Base-by-base conservation (phyloP, 2,113 vertebrate genomes). In the Argyrosomus japonicus region DNA sequence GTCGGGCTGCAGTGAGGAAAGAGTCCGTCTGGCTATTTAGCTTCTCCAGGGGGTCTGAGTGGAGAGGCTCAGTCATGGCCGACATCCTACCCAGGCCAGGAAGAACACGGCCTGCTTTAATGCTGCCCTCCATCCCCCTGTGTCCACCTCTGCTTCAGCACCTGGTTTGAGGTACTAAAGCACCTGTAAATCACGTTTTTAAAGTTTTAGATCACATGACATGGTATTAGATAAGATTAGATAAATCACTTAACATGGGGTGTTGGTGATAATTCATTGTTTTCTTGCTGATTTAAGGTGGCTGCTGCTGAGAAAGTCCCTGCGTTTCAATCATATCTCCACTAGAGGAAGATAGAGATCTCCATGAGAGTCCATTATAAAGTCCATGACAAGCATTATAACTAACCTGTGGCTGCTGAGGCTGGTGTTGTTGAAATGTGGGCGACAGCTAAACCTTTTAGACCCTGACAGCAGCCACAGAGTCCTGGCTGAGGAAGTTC, bases 1-100 rank as follows among this genome's bases (percentile, higher is more conserved):
- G 75, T n/a, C 92, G 81, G 3, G 91, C 92, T 1, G 92, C 92
- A 0, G 74, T 74, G 63, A 93, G 89, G 82, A 90, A 60, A 2
- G 90, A 83, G 69, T 93, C 91, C 0, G 78, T 0, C 21, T 81
- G 53, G 19, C 13, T 23, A 8, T 58, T 61, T 15, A 25, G 61
- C 19, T n/a, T 53, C 61, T 78, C 61, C 27, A 12, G 32, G 11
- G 25, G 48, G 2, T 36, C 48, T 17, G 64, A 19, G 6, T 13
- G n/a, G 0, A 6, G n/a, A 13, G 54, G n/a, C 17, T 62, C 62
- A 0, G 69, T 8, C 9, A 3, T n/a, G 53, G 1, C 7, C 0
- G 27, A n/a, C 2, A 1, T 51, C 61, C 51, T 64, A 0, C 48
- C 17, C n/a, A 0, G 3, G 1, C 40, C 67, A 25, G 58, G 11